Conservation (phyloP, 2,113 vertebrate species). For the Picathartes gymnocephalus region DNA sequence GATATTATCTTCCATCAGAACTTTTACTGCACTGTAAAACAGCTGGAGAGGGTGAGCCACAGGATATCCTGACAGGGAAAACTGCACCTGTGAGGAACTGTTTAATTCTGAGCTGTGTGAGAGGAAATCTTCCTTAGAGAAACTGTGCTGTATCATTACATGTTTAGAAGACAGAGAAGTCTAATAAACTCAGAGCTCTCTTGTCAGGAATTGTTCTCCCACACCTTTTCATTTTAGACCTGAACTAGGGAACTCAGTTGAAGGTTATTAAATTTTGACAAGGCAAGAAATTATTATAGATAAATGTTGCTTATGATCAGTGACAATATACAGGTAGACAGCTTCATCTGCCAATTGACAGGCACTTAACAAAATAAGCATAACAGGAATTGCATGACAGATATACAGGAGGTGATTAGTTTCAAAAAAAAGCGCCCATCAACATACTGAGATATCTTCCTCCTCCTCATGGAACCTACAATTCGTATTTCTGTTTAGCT, state of each 20-base stretch:
- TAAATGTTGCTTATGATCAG: not conserved
- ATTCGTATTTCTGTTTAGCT: conserved; percentile 19
- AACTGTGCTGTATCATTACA: not conserved
- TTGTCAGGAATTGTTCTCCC: not conserved
- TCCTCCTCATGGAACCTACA: not conserved
- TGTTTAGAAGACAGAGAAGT: not conserved
- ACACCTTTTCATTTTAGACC: not conserved
- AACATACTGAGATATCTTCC: not conserved
- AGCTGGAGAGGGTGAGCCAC: not conserved
- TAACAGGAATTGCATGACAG: not conserved
- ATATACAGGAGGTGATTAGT: not conserved
- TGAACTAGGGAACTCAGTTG: not conserved
- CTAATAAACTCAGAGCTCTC: not conserved
- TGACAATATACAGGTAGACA: not conserved
- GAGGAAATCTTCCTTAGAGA: not conserved
- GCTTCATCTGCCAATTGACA: not conserved
- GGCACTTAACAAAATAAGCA: not conserved
- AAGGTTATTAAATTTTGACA: not conserved
- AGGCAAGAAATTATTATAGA: not conserved
- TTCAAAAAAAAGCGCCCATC: not conserved
- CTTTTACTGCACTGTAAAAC: not conserved
- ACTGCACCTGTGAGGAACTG: not conserved
- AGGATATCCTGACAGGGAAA: not conserved
- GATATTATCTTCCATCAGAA: not conserved
- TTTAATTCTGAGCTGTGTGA: not conserved